Percentiles rank a stretch among this genome's conserved stretches.
Evolutionary conservation across 2,113 vertebrate species (phyloP).

Genomic region (Garra rufa): DNA sequence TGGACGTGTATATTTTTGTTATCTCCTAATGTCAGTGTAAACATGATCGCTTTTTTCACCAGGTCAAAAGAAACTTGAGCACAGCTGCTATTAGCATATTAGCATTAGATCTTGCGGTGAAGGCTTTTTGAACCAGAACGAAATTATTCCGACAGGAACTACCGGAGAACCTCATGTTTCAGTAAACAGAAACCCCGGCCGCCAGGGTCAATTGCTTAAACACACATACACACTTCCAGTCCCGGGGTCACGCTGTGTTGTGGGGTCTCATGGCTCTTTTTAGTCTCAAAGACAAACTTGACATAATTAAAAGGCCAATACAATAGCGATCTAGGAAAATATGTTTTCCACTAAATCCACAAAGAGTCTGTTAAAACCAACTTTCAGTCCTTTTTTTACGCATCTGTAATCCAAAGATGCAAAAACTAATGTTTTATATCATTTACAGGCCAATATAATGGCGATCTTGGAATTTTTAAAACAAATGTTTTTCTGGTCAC

Average conservation of each 20-base stretch:
- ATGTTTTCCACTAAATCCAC: not conserved
- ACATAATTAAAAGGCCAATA: not conserved
- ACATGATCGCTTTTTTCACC: not conserved
- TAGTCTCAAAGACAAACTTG: not conserved
- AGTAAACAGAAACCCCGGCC: constrained; percentile 19
- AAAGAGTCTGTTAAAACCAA: too few species aligned
- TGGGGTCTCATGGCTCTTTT: not conserved
- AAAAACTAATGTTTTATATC: too few species aligned
- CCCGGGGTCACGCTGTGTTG: not conserved
- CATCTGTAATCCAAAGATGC: not conserved
- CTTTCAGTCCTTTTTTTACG: too few species aligned
- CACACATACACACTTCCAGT: constrained; percentile 8
- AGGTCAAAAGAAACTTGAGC: constrained; percentile 28
- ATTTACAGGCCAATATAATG: too few species aligned
- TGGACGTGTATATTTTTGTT: not conserved
- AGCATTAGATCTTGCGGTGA: not conserved
- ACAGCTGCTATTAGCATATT: constrained; percentile 27
- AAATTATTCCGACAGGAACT: constrained; percentile 13
- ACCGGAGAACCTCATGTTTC: constrained; percentile 14
- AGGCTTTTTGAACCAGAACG: constrained; percentile 1
- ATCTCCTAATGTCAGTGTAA: constrained; percentile 12
- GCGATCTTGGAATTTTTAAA: too few species aligned
- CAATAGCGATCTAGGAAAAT: not conserved
- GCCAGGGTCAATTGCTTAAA: constrained; percentile 30
- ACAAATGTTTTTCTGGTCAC: too few species aligned